These are phyloP conservation scores for Astur gentilis DNA, from an alignment of 2,113 vertebrate genomes.

Conservation along the genomic window DNA sequence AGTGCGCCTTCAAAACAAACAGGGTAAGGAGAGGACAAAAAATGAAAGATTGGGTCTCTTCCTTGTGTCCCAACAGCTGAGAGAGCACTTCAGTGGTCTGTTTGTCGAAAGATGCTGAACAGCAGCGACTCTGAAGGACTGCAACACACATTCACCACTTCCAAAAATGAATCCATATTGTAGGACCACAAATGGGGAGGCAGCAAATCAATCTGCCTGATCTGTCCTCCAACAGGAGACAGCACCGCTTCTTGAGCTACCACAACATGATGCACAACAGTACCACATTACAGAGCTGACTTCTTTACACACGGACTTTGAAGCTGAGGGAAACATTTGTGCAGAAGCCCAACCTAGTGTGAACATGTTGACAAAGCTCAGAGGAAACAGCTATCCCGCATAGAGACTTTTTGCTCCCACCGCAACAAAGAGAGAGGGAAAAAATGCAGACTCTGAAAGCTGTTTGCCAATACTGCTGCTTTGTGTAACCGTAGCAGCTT, in stretches of 20 bases:
- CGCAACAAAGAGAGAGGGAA: neutral
- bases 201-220: neutral
- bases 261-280: neutral
- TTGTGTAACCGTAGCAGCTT: neutral
- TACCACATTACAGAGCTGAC: neutral
- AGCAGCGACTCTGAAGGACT: neutral
- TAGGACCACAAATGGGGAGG: neutral
- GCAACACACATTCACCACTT: neutral
- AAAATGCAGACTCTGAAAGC: neutral
- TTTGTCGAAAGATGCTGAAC: neutral
- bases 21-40: neutral
- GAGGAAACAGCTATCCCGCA: neutral
- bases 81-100: neutral
- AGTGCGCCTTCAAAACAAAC: neutral
- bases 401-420: neutral
- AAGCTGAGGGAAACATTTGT: neutral
- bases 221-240: neutral
- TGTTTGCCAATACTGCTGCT: neutral
- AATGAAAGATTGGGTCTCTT: neutral
- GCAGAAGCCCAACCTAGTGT: neutral
- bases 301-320: neutral
- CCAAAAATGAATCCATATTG: neutral
- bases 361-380: neutral
- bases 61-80: neutral
- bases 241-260: neutral